phyloP scores from a whole-genome alignment of 2,888 invertebrate genomes.

The Melanotus villosus region DNA sequence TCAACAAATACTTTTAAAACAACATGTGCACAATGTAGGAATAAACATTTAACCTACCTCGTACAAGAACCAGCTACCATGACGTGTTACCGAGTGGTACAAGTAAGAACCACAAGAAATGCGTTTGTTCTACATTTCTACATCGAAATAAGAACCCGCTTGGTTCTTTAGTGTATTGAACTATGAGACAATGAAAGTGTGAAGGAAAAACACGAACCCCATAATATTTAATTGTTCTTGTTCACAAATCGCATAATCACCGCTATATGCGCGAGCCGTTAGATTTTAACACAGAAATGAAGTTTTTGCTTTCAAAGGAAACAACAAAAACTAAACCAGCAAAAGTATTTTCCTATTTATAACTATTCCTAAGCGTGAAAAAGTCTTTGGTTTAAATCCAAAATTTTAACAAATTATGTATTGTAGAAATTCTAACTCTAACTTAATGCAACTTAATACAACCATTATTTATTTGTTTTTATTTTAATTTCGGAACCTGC shows the following conservation, averaged over 20 bases:
- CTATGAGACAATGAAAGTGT: conserved; percentile 56
- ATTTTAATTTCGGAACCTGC: no score
- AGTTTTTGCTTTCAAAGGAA: conserved; percentile 33
- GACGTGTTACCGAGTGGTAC: conserved; percentile 59
- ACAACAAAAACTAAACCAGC: conserved; percentile 13
- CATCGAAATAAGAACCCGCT: conserved; percentile 41
- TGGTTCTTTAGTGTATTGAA: conserved; percentile 25
- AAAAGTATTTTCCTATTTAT: background rate
- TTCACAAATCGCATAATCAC: conserved; percentile 44
- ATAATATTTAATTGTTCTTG: conserved; percentile 47
- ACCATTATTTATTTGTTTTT: no score
- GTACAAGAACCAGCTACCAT: conserved; percentile 54
- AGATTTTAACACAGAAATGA: conserved; percentile 13
- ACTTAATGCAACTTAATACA: no score
- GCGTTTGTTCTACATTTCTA: conserved; percentile 50
- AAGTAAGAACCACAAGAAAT: conserved; percentile 51
- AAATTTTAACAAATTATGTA: no score
- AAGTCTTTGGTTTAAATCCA: background rate
- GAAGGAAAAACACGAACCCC: conserved; percentile 48
- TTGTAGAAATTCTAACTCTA: no score
- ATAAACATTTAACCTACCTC: conserved; percentile 28
- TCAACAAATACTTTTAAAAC: no score
- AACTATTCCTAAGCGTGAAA: background rate
- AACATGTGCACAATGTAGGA: conserved; percentile 20
- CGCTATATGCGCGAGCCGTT: conserved; percentile 23